Evolutionary conservation across 2,113 vertebrate genomes (phyloP), one percentile per base, ranked within the genome.

Genomic region (Rissa tridactyla): DNA sequence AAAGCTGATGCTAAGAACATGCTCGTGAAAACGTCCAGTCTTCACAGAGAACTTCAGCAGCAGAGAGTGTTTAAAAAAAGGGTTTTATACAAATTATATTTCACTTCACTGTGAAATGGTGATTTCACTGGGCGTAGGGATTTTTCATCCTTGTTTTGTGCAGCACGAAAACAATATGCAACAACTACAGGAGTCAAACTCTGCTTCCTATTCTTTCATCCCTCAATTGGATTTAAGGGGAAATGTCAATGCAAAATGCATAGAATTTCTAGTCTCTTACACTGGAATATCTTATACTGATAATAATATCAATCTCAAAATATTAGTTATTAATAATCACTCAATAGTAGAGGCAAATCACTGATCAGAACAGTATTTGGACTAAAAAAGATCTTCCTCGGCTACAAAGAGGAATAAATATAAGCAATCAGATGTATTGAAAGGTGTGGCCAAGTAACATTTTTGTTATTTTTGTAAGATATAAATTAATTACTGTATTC

Each of bases 21-120:
- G 14, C 38, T 47, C 8, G 15, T 23, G 15, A 68, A 93, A 84
- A 21, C 15, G 20, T 38, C 23, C 61, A 51, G 11, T n/a, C 32
- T 80, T 69, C 21, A 73, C 15, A 79, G 38, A 69, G 47, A 47
- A 62, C 11, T 65, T 49, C 32, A 58, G 15, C 36, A 71, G 15
- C 25, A 44, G 30, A 36, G 12, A 25, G 11, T 22, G 7, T 57
- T 51, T 79, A 72, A 47, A 26, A 80, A 36, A 57, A 58, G 16
- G 3, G 3, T 4, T 64, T 75, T 69, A 60, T 52, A 17, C 11
- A 55, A 75, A 75, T 85, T 54, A 27, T 46, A 30, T 81, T 90
- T 64, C 0, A 0, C 11, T 21, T 57, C 13, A 69, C 18, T 0
- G 0, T 38, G 18, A 65, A 78, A 51, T 3, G 49, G 30, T 80